Conservation (phyloP, 2,888 invertebrate genomes). For the Melinaea menophilus region DNA sequence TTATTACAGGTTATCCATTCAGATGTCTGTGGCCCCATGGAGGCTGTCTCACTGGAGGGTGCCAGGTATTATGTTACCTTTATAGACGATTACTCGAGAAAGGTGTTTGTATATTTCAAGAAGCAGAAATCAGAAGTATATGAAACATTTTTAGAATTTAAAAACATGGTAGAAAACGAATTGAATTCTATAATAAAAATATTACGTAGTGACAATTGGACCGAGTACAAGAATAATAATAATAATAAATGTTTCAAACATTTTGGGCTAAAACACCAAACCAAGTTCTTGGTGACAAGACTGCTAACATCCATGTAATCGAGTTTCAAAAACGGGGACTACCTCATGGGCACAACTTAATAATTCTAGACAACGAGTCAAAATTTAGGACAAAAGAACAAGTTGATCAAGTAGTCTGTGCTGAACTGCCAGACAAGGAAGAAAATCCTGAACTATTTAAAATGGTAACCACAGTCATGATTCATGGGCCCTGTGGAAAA, state of each 20-base stretch:
- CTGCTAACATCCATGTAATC: too few species aligned
- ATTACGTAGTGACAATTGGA: conserved; percentile 27
- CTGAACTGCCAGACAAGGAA: too few species aligned
- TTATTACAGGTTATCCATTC: conserved; percentile 30
- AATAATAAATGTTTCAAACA: conserved; percentile 33
- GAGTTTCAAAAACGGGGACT: too few species aligned
- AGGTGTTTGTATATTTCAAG: conserved; percentile 22
- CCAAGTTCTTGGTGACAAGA: too few species aligned
- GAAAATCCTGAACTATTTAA: too few species aligned
- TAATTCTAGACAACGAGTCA: too few species aligned
- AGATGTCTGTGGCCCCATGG: conserved; percentile 16
- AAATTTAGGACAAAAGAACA: too few species aligned
- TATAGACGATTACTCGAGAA: conserved; percentile 24
- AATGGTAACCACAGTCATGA: too few species aligned
- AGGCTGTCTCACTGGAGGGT: conserved; percentile 11
- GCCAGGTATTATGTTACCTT: conserved; percentile 25
- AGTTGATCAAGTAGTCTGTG: too few species aligned
- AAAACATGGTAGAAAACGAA: conserved; percentile 29
- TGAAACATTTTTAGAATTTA: conserved; percentile 23
- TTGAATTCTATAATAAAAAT: conserved; percentile 23
- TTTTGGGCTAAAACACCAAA: conserved; percentile 38
- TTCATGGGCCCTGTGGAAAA: too few species aligned
- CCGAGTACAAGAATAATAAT: conserved; percentile 22
- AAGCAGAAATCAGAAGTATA: conserved; percentile 21
- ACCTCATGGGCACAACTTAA: too few species aligned